Conservation (phyloP, 2,113 vertebrate genomes). For the Cheirogaleus medius region DNA sequence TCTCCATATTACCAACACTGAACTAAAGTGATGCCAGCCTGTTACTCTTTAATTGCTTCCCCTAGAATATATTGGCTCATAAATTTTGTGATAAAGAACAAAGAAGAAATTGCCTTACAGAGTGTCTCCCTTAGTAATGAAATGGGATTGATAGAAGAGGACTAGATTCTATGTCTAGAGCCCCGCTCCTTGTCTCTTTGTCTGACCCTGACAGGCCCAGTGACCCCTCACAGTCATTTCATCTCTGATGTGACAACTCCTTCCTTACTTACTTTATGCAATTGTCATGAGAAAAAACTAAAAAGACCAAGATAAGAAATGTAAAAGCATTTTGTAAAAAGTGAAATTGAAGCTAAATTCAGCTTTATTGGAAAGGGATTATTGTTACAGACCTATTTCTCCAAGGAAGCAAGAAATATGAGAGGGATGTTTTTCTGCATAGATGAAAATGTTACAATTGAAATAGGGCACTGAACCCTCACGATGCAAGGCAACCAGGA, state of each 20-base stretch:
- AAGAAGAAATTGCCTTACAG: background rate
- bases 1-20: background rate
- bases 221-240: background rate
- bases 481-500: background rate
- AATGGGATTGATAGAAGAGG: slow-evolving; percentile 19
- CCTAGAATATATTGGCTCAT: background rate
- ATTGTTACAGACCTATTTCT: background rate
- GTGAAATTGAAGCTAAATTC: background rate
- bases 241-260: background rate
- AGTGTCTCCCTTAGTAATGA: slow-evolving; percentile 15
- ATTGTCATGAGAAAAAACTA: background rate
- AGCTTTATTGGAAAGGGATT: background rate
- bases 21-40: slow-evolving; percentile 44
- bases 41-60: slow-evolving; percentile 17
- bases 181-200: background rate
- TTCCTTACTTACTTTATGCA: background rate
- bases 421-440: background rate
- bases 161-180: background rate
- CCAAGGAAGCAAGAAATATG: background rate
- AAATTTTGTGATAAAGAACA: slow-evolving; percentile 44
- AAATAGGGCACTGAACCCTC: background rate
- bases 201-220: background rate
- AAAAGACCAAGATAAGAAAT: background rate
- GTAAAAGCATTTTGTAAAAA: background rate
- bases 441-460: background rate